phyloP scores from a whole-genome alignment of 2,113 vertebrate genomes.

The Setophaga kirtlandii region DNA sequence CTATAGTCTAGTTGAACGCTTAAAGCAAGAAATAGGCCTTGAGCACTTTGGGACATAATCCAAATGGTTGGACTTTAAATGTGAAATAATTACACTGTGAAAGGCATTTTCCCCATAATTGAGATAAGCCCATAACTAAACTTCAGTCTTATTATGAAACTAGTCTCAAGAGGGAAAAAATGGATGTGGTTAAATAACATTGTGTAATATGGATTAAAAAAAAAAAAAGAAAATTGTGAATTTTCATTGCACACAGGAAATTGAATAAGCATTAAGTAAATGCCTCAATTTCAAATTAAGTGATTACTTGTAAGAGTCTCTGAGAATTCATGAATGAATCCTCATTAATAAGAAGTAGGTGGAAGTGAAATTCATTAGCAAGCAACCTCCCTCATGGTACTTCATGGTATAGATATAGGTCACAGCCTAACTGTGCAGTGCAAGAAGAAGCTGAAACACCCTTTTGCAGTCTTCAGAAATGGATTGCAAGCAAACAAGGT shows the following conservation, averaged over 20 bases:
- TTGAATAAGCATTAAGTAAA: not conserved
- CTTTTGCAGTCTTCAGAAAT: not conserved
- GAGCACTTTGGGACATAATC: not conserved
- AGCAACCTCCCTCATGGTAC: not conserved
- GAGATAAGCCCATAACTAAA: not conserved
- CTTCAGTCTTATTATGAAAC: constrained; percentile 2
- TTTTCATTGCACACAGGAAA: not conserved
- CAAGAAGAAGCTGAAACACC: not conserved
- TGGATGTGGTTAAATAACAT: not conserved
- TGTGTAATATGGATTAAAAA: not conserved
- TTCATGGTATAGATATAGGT: not conserved
- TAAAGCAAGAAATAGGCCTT: not conserved
- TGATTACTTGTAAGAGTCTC: not conserved
- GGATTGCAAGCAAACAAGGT: not conserved
- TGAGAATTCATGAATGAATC: not conserved
- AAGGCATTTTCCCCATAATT: constrained; percentile 31
- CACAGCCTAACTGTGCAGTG: not conserved
- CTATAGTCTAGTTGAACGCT: not conserved
- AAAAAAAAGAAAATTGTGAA: not conserved
- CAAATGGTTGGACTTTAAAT: not conserved
- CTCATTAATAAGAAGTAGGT: not conserved
- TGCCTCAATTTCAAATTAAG: not conserved
- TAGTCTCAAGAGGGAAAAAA: not conserved
- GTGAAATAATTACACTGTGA: constrained; percentile 11
- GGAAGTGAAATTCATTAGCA: not conserved